phyloP scores from a whole-genome alignment of 2,797 vertebrate genomes.

The Cercopithecus hamlyni region DNA sequence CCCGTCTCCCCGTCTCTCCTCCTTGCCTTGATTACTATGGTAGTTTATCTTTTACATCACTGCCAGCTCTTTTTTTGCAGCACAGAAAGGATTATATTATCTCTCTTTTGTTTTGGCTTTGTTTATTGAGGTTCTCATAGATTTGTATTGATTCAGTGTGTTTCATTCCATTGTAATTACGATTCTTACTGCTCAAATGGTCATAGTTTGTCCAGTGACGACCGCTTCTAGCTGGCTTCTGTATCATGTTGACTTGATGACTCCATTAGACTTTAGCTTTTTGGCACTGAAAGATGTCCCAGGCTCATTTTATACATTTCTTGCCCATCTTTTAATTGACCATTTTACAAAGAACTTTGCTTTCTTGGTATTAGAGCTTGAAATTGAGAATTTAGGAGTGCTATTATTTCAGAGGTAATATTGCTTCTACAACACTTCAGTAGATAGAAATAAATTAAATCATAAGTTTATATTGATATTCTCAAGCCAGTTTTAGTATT shows the following conservation, averaged over 20 bases:
- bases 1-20: not conserved
- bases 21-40: not conserved
- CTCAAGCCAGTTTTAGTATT: not conserved
- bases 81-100: not conserved
- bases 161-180: not conserved
- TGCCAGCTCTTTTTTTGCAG: not conserved
- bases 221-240: not conserved
- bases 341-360: not conserved
- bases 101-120: not conserved
- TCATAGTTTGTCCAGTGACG: not conserved
- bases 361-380: conserved; percentile 8
- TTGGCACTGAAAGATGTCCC: not conserved
- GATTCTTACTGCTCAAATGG: not conserved
- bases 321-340: not conserved
- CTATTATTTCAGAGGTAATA: not conserved
- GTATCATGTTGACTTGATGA: not conserved
- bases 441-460: not conserved
- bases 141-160: not conserved
- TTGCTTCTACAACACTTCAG: not conserved
- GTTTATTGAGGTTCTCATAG: not conserved
- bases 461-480: not conserved
- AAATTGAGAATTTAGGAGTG: not conserved
- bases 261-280: not conserved
- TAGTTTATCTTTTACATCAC: not conserved
- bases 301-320: not conserved